These are phyloP conservation scores for Falco peregrinus DNA, from an alignment of 2,797 vertebrate species.

Conservation along the genomic window DNA sequence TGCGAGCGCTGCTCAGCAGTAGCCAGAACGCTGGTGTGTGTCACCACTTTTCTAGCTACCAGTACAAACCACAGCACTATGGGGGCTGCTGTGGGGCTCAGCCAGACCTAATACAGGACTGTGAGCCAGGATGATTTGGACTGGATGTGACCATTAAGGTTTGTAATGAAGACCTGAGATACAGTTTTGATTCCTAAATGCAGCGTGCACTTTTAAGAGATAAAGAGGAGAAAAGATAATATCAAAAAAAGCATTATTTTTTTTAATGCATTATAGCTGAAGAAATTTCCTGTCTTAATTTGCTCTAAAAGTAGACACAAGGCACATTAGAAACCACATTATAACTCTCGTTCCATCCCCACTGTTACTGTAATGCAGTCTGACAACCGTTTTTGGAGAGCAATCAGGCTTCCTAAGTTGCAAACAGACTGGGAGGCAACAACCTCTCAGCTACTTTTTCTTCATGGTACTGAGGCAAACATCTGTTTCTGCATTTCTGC, in stretches of 20 bases:
- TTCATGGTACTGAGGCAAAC: fast-evolving
- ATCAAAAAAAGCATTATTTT: not conserved
- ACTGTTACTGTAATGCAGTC: not conserved
- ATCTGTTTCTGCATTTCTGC: not conserved
- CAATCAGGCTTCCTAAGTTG: not conserved
- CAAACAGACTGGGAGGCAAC: not conserved
- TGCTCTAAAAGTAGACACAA: not conserved
- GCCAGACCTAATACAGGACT: too few species aligned
- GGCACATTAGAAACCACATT: not conserved
- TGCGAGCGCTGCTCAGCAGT: too few species aligned
- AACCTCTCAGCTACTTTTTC: not conserved
- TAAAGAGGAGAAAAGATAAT: not conserved
- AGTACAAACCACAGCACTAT: too few species aligned
- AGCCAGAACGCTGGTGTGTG: too few species aligned
- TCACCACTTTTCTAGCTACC: too few species aligned
- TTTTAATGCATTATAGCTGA: not conserved
- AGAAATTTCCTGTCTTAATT: not conserved
- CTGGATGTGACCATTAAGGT: not conserved
- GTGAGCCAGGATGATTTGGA: not conserved
- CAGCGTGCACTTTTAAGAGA: not conserved
- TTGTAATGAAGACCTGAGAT: not conserved
- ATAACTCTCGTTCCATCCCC: not conserved
- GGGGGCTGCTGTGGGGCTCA: too few species aligned
- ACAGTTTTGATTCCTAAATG: not conserved
- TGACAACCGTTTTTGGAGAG: not conserved